Evolutionary conservation across 2,888 invertebrate species (phyloP), one percentile per base, ranked within the genome.

Genomic region (Bombyx huttoni): DNA sequence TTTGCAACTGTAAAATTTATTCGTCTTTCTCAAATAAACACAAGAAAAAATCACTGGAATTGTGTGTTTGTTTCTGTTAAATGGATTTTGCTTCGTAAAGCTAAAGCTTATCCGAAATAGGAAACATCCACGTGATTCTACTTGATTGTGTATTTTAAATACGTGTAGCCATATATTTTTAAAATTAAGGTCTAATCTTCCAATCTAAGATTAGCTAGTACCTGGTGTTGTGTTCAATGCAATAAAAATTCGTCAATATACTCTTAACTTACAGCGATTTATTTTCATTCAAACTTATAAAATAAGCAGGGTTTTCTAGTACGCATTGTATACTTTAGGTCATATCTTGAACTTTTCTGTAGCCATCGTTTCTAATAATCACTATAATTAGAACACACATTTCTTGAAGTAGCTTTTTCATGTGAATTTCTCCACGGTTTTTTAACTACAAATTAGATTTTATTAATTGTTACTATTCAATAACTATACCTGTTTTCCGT

Each of bases 61-160:
- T 24, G 24, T 5, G 24, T 24, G 24, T 5, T 24, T 24, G 24
- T 24, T 24, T 24, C 24, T 24, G 24, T 24, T 24, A 1, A 1
- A 24, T 24, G 1, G 24, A 24, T 24, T 24, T 24, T 24, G 24
- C 24, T 24, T 24, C 24, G 24, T 24, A 24, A 24, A 24, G 24
- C 24, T 24, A 24, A 24, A 40, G 12, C 6, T 10, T 40, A 40
- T 40, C 12, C 3, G 12, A 40, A 40, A 40, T 12, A 40, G 7
- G 40, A 10, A 40, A 40, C 40, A 12, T 40, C 40, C 12, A 40
- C 40, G 8, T 40, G 12, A 40, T 40, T 40, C 8, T 10, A 3
- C 12, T 6, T 8, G 0, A 40, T 10, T 12, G 57, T 61, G 61
- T 65, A 67, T 66, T 62, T 53, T 54, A 47, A 54, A 54, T 46